Evolutionary conservation across 2,888 invertebrate species (phyloP), one percentile per base, ranked within the genome.

Genomic region (Noctuana brunneofusca): DNA sequence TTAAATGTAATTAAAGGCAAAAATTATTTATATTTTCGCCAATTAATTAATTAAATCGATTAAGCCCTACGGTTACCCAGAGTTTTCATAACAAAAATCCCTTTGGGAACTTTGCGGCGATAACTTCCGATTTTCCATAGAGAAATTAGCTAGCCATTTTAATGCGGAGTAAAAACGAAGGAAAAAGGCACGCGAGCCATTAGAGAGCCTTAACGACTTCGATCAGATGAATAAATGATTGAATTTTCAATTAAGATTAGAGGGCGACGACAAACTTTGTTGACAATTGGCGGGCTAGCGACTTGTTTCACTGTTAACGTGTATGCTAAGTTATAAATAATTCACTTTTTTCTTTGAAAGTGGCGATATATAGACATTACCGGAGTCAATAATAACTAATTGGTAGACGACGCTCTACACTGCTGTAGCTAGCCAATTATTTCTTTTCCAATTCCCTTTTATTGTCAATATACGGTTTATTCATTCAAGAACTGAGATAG

Each of bases 241-340:
- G 86, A 88, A 88, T 89, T 89, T 87, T 86, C 84, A 87, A 88
- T 88, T 87, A 87, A 88, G 86, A 87, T 88, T 86, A 84, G 76
- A 81, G 76, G 70, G 75, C 78, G 79, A 76, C 70, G 76, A 66
- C 70, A 71, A 85, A 86, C 77, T 85, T 84, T 82, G 83, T 83
- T 84, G 84, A 84, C 84, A 81, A 85, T 86, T 75, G 81, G 79
- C 76, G 73, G 69, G 72, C 71, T 72, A 58, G 64, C 43, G 22
- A 35, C 22, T 52, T 30, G 52, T 24, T 63, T 24, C 52, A 50
- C 32, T 24, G 16, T 12, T 18, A 14, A 18, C 30, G 49, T 35
- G 6, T 18, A 16, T 38, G 9, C 62, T 18, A 43, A 18, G 11
- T 43, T 32, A 53, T 22, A 6, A n/a, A 20, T 38, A 9, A 18